Evolutionary conservation across 2,888 invertebrate species (phyloP), one percentile per base, ranked within the genome.

Genomic region (Drosophila atripex): DNA sequence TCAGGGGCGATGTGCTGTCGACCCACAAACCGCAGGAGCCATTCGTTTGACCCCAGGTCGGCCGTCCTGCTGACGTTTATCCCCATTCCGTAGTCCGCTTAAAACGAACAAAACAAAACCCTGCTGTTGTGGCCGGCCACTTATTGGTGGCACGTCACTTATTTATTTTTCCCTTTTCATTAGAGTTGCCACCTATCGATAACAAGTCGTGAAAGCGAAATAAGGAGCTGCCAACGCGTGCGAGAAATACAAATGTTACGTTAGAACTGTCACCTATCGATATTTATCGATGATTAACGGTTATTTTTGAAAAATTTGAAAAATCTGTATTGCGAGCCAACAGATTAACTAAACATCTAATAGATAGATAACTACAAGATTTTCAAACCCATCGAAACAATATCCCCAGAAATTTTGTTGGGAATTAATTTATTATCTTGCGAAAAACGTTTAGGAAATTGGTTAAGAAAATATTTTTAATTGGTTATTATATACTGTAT

Each of bases 41-140:
- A 94, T 86, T 96, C 95, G 92, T 98, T 99, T 73, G 93, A 94
- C 25, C 95, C 93, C 75, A 98, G 92, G 90, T 98, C 96, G 55
- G 94, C 94, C 88, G 95, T 95, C 78, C 94, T 94, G 91, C 97
- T 97, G 72, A 96, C 93, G 80, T 95, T 94, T 63, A 96, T 94
- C 78, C 97, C 97, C 97, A 97, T 97, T 39, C 69, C 64, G 47
- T 28, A 39, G 64, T 43, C 43, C 41, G 39, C 39, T 41, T 41
- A 12, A 18, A 5, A 43, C 21, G 21, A 43, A 43, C 43, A 43
- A 43, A 43, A 18, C 41, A 14, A 45, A 32, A 45, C 28, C 43
- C 21, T 45, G 45, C 54, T 54, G 30, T 54, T 41, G 53, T 35
- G 35, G 28, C 54, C 54, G 54, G 54, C 45, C 45, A 54, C 32